Base-by-base conservation (phyloP, 1,140 invertebrate genomes). In the Megathymus violae region DNA sequence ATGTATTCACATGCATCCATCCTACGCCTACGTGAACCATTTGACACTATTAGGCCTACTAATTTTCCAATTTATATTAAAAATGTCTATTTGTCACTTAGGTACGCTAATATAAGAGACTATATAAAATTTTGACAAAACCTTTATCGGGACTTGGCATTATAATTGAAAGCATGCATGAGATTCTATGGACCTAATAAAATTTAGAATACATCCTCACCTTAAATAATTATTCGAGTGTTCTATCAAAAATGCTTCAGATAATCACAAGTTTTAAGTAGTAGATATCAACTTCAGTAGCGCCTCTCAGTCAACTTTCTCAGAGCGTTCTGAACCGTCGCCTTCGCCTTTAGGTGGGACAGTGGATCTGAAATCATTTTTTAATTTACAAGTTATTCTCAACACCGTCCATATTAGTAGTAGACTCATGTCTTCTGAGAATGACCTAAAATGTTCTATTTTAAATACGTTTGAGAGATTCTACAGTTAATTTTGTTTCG, bases 271-370 rank as follows among this genome's bases (percentile, higher is more conserved):
- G 66, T 68, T 67, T 44, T 61, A 60, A 48, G 38, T 56, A 54
- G 50, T 15, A 58, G 47, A 64, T 68, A 59, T 59, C 48, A 50
- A 46, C 61, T 58, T 78, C 70, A 90, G 68, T 83, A 88, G 73
- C 85, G 85, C 67, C 78, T 82, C 69, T 91, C 88, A 91, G 88
- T 88, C 79, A 88, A 74, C 78, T 85, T 91, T 88, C 81, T 80
- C 78, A 91, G 80, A 76, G 88, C 86, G 77, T 89, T 91, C 88
- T 91, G 88, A 67, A 91, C 87, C 48, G 87, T 91, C 82, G 84
- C 86, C 72, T 89, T 89, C 85, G 88, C 87, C 76, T 89, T 91
- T 82, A 87, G 84, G 51, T 89, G 87, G 38, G 85, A 80, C 73
- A 91, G 71, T 74, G 86, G 87, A 88, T 89, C 88, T 91, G 87